Conservation (phyloP, 2,888 invertebrate genomes). For the Phasia obesa region DNA sequence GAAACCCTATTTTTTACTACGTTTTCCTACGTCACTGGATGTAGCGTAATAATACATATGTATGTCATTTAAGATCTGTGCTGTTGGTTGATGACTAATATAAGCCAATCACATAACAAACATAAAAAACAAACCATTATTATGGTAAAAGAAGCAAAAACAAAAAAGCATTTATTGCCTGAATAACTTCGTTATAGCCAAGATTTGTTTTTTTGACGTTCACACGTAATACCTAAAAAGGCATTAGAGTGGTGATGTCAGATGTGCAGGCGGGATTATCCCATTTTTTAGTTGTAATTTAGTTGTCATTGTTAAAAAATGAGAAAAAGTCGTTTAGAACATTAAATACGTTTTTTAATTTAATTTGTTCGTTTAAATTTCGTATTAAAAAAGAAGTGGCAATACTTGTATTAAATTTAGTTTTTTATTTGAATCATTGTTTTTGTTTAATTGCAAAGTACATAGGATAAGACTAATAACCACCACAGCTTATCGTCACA, state of each 20-base stretch:
- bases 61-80: constrained; percentile 8
- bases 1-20: too few relatives aligned
- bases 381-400: too few relatives aligned
- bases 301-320: too few relatives aligned
- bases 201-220: constrained; percentile 35
- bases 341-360: too few relatives aligned
- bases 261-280: not conserved
- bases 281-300: not conserved
- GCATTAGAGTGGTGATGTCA: constrained; percentile 2
- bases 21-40: too few relatives aligned
- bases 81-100: constrained; percentile 42
- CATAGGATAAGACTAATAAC: too few relatives aligned
- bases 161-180: constrained; percentile 2
- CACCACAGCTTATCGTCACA: too few relatives aligned
- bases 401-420: too few relatives aligned
- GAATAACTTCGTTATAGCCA: constrained; percentile 4
- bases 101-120: constrained; percentile 47
- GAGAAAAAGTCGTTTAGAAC: too few relatives aligned
- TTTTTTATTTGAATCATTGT: too few relatives aligned
- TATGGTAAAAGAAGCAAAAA: constrained; percentile 21
- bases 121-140: constrained; percentile 42
- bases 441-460: too few relatives aligned
- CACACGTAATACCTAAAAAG: constrained; percentile 34
- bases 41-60: not conserved
- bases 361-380: too few relatives aligned